These are phyloP conservation scores for Montipora capitata DNA, from an alignment of 92 coral and sea anemone species.

Conservation along the genomic window DNA sequence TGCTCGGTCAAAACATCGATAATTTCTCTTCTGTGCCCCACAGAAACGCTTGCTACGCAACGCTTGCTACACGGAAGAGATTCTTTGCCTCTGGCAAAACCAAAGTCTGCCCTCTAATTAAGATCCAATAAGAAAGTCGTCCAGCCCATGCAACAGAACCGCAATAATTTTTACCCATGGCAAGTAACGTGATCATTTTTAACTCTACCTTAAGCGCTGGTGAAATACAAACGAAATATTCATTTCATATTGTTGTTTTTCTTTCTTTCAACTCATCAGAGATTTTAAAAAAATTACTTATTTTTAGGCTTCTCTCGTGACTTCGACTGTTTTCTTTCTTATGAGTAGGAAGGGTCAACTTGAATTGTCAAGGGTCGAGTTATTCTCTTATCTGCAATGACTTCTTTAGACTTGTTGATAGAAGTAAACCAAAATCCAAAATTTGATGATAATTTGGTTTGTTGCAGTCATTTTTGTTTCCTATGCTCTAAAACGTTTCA, in stretches of 20 bases:
- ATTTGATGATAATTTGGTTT: background rate
- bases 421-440: background rate
- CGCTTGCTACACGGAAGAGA: background rate
- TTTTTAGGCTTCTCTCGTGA: background rate
- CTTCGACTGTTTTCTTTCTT: background rate
- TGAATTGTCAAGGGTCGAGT: background rate
- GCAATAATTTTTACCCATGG: background rate
- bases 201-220: background rate
- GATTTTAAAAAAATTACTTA: too few species aligned
- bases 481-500: too few species aligned
- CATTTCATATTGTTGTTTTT: background rate
- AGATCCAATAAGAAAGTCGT: slow-evolving; percentile 26
- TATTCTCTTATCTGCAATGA: slow-evolving; percentile 18
- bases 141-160: background rate
- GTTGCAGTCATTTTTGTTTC: too few species aligned
- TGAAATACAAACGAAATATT: background rate
- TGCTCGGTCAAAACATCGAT: too few species aligned
- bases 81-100: slow-evolving; percentile 29
- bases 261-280: background rate
- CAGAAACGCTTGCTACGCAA: background rate
- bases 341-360: background rate
- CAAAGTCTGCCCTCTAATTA: slow-evolving; percentile 34
- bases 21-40: too few species aligned
- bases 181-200: background rate
- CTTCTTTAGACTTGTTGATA: slow-evolving; percentile 23